These are phyloP conservation scores for Drosophila elegans DNA, from an alignment of 1,140 invertebrate species.

Conservation along the genomic window DNA sequence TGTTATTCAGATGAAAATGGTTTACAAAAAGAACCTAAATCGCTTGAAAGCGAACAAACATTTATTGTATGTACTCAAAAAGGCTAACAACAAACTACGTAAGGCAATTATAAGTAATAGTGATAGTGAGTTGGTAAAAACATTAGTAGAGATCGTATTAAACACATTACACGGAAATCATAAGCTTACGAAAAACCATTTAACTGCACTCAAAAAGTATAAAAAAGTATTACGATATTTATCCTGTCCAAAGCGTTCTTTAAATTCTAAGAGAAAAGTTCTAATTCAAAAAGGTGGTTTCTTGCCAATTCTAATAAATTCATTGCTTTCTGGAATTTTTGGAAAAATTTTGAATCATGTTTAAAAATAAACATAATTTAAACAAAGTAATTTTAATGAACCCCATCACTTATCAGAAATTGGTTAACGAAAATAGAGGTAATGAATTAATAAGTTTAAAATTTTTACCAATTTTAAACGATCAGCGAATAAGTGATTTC, in stretches of 20 bases:
- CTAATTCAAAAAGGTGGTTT: no score
- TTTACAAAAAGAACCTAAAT: conserved; percentile 16
- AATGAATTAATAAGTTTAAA: background rate
- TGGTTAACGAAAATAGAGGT: no score
- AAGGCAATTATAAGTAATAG: conserved; percentile 4
- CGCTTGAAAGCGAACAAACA: conserved; percentile 5
- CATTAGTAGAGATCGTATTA: background rate
- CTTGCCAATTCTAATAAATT: no score
- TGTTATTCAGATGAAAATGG: conserved; percentile 10
- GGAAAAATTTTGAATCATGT: no score
- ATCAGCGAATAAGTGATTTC: background rate
- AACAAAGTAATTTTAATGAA: no score
- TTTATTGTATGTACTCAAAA: no score
- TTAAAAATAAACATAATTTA: no score
- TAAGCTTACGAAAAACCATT: background rate
- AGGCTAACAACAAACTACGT: conserved; percentile 2
- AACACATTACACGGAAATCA: conserved; percentile 3
- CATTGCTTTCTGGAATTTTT: no score
- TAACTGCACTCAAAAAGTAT: background rate
- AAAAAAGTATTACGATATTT: background rate
- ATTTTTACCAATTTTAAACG: background rate
- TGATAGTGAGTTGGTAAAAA: conserved; percentile 5
- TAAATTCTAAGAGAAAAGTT: background rate
- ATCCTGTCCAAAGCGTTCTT: background rate
- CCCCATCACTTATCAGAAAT: no score